Evolutionary conservation across 1,140 invertebrate genomes (phyloP).

Genomic region (Tetramorium simillimum): DNA sequence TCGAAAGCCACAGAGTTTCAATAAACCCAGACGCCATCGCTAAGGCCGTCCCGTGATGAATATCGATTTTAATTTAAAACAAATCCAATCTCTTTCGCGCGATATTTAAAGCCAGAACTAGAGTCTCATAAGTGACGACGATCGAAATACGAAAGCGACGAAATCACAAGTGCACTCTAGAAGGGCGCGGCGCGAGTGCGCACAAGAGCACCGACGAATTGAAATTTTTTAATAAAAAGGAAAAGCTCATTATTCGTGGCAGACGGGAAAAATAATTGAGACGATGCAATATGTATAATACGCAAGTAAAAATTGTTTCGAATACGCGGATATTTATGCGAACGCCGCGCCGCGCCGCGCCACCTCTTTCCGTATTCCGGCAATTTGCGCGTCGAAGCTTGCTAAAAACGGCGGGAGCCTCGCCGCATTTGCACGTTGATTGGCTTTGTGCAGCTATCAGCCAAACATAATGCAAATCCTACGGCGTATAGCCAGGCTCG

Average conservation of each 20-base stretch:
- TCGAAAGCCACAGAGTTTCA: slow-evolving; percentile 80
- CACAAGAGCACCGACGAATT: neutral
- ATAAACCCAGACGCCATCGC: slow-evolving; percentile 70
- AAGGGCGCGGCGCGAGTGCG: neutral
- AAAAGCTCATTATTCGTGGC: neutral
- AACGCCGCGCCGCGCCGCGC: neutral
- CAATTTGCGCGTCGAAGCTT: slow-evolving; percentile 48
- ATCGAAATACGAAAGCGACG: neutral
- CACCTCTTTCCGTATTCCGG: slow-evolving; percentile 14
- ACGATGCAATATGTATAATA: neutral
- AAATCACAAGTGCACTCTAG: neutral
- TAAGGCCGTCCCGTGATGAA: slow-evolving; percentile 60
- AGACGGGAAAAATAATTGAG: neutral
- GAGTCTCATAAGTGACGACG: neutral
- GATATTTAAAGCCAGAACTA: slow-evolving; percentile 14
- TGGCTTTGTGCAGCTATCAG: slow-evolving; percentile 47
- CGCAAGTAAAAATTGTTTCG: slow-evolving; percentile 18
- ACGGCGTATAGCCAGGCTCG: slow-evolving; percentile 26
- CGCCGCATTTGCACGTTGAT: slow-evolving; percentile 71
- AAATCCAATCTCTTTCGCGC: slow-evolving; percentile 68
- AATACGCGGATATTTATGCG: neutral
- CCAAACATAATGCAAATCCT: slow-evolving; percentile 66
- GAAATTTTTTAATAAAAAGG: neutral
- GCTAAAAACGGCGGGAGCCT: slow-evolving; percentile 43
- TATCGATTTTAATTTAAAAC: slow-evolving; percentile 79